Evolutionary conservation across 2,113 vertebrate species (phyloP).

Genomic region (Crotophaga sulcirostris): DNA sequence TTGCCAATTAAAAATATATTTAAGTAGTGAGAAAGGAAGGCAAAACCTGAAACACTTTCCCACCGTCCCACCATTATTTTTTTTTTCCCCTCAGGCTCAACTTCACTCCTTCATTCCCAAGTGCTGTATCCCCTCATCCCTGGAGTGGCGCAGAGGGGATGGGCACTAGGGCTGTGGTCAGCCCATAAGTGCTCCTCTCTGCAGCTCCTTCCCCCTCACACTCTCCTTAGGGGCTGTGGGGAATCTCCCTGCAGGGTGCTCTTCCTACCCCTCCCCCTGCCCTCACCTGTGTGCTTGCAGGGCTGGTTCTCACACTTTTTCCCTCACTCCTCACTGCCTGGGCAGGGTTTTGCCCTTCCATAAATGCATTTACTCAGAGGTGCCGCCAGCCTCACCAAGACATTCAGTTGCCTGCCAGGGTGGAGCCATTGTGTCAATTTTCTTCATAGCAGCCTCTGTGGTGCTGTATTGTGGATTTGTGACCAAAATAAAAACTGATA

Average conservation of each 20-base stretch:
- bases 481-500: accelerated
- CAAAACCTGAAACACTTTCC: background rate
- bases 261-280: background rate
- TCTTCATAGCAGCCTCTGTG: background rate
- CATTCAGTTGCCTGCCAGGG: background rate
- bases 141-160: accelerated
- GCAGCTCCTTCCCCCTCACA: accelerated
- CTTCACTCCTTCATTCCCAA: too few species aligned
- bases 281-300: background rate
- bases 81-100: too few species aligned
- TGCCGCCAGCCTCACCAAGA: background rate
- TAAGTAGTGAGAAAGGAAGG: background rate
- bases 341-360: too few species aligned
- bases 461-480: background rate
- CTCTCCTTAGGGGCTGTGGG: background rate
- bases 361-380: background rate
- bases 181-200: background rate
- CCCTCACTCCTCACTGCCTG: too few species aligned
- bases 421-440: too few species aligned
- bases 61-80: background rate
- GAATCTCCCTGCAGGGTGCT: too few species aligned
- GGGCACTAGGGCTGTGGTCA: background rate
- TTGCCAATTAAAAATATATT: background rate
- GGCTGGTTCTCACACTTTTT: background rate
- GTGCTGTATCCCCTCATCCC: background rate